Evolutionary conservation across 2,797 vertebrate species (phyloP).

Genomic region (Cottoperca gobio): DNA sequence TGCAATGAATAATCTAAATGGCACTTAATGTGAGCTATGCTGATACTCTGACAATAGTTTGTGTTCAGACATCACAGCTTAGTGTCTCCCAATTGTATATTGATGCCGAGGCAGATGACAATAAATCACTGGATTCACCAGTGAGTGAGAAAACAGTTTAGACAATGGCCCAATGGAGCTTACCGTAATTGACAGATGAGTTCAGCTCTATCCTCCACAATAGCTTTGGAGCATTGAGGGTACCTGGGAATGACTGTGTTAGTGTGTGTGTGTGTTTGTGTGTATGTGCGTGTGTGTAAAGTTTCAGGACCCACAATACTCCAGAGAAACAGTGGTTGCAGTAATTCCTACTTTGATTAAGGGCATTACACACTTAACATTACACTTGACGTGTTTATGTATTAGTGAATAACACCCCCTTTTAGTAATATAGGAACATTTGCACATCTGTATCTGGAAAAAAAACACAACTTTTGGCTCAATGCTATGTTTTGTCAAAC

Average conservation of each 20-base stretch:
- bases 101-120: constrained; percentile 78
- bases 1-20: constrained; percentile 81
- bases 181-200: constrained; percentile 85
- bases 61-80: constrained; percentile 82
- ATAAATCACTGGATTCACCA: constrained; percentile 84
- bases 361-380: too few relatives aligned
- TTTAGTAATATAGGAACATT: constrained; percentile 8
- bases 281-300: constrained; percentile 8
- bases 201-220: constrained; percentile 79
- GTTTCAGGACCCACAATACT: constrained; percentile 18
- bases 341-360: constrained; percentile 11
- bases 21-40: constrained; percentile 80
- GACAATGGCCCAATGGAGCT: constrained; percentile 85
- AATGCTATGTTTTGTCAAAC: constrained; percentile 3
- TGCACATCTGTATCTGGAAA: constrained; percentile 1
- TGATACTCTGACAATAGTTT: constrained; percentile 80
- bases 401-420: neutral
- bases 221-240: constrained; percentile 71
- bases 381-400: constrained; percentile 1
- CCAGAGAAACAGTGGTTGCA: constrained; percentile 16
- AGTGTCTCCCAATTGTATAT: constrained; percentile 81
- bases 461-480: neutral
- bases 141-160: constrained; percentile 85
- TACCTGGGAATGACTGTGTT: constrained; percentile 65
- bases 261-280: constrained; percentile 33